phyloP scores from a whole-genome alignment of 1,140 invertebrate species.

The Papilio aristodemus region DNA sequence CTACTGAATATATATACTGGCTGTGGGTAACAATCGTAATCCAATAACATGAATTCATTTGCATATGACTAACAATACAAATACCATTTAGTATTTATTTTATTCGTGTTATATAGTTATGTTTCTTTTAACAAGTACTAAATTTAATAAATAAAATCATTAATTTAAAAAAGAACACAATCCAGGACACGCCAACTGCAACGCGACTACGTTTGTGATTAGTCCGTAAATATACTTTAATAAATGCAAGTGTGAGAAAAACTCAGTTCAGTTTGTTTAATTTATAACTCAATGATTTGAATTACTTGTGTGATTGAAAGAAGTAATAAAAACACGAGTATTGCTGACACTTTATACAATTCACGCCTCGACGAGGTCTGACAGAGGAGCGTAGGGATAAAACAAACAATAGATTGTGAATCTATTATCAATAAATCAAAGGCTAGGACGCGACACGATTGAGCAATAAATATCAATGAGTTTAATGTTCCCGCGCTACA shows the following conservation, averaged over 20 bases:
- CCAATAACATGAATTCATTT: neutral
- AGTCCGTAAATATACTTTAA: neutral
- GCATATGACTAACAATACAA: neutral
- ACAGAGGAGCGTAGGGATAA: constrained; percentile 44
- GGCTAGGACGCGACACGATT: constrained; percentile 65
- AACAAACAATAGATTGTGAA: constrained; percentile 68
- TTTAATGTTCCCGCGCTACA: constrained; percentile 73
- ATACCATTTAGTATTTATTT: neutral
- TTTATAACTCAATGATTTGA: neutral
- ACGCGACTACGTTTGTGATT: neutral
- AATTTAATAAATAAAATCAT: neutral
- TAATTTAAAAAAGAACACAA: neutral
- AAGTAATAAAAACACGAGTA: constrained; percentile 7
- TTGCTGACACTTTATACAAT: constrained; percentile 4
- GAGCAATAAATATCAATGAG: constrained; percentile 77
- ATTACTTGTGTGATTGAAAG: constrained; percentile 5
- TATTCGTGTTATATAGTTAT: neutral
- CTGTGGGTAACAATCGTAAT: neutral
- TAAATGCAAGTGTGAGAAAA: no score
- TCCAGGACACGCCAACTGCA: neutral
- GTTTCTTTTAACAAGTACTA: neutral
- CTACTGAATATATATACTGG: neutral
- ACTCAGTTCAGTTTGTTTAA: neutral
- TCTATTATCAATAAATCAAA: constrained; percentile 73
- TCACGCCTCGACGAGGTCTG: constrained; percentile 4